Evolutionary conservation across 2,888 invertebrate species (phyloP).

Genomic region (Andrena camellia): DNA sequence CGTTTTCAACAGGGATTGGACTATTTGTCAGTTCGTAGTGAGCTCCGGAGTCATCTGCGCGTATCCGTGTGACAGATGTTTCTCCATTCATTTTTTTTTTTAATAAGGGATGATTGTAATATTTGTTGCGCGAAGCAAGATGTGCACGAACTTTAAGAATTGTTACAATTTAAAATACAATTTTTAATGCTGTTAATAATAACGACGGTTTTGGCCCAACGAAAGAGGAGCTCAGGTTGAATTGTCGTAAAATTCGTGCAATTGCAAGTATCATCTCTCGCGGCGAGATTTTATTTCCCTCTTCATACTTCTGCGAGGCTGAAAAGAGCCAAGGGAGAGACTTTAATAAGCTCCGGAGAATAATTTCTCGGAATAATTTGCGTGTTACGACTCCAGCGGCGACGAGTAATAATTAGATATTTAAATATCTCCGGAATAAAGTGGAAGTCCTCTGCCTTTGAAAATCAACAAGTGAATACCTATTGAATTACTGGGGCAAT

Average conservation of each 20-base stretch:
- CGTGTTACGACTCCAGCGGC: conserved; percentile 37
- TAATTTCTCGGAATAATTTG: conserved; percentile 60
- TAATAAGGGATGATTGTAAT: too few species aligned
- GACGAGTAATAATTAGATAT: conserved; percentile 54
- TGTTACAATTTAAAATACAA: background rate
- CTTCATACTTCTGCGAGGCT: conserved; percentile 5
- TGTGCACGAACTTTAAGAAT: too few species aligned
- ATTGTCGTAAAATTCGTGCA: conserved; percentile 17
- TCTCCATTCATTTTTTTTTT: background rate
- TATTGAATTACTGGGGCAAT: conserved; percentile 10
- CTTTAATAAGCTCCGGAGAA: conserved; percentile 44
- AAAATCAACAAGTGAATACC: conserved; percentile 50
- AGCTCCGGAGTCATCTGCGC: background rate
- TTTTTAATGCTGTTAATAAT: background rate
- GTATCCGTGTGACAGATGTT: background rate
- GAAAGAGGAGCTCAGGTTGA: conserved; percentile 10
- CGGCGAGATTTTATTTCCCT: background rate
- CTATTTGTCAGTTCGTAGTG: background rate
- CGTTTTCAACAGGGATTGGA: too few species aligned
- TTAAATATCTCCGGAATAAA: conserved; percentile 54
- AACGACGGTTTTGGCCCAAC: too few species aligned
- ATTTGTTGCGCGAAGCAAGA: too few species aligned
- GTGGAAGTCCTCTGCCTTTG: conserved; percentile 46
- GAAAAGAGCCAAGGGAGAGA: conserved; percentile 7
- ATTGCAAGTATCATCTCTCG: conserved; percentile 26